A percentile compares a stretch with the other conserved stretches of the same genome.
Conservation (phyloP, 2,797 vertebrate species). For the Phrynocephalus vlangalii region DNA sequence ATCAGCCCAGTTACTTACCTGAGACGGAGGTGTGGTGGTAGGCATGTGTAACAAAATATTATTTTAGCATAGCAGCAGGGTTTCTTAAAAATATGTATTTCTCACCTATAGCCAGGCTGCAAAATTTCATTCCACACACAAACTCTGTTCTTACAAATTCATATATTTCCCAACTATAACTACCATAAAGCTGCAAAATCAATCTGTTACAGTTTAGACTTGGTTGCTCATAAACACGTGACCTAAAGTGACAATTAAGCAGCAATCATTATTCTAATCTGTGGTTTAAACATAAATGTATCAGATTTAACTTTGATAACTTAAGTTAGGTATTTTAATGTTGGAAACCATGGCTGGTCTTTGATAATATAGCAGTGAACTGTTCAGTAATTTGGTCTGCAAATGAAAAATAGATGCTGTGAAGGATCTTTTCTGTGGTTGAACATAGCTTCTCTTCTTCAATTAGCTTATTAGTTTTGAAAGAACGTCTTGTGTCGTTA, state of each 20-base stretch:
- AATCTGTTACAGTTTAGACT: conserved; percentile 35
- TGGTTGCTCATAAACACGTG: conserved; percentile 40
- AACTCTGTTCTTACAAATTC: conserved; percentile 14
- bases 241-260: conserved; percentile 39
- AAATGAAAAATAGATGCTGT: conserved; percentile 43
- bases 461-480: conserved; percentile 24
- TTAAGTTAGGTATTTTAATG: conserved; percentile 22
- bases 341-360: conserved; percentile 53
- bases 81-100: conserved; percentile 42
- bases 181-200: conserved; percentile 29
- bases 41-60: conserved; percentile 46
- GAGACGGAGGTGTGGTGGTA: conserved; percentile 45
- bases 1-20: conserved; percentile 47
- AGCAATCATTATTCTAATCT: conserved; percentile 61
- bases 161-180: conserved; percentile 30
- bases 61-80: conserved; percentile 46
- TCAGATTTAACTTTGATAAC: background rate
- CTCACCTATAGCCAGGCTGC: conserved; percentile 16
- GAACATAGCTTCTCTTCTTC: conserved; percentile 10
- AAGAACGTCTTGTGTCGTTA: background rate
- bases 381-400: background rate
- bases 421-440: conserved; percentile 31
- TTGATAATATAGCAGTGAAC: conserved; percentile 32
- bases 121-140: conserved; percentile 24
- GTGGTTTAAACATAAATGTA: conserved; percentile 44